Evolutionary conservation across 92 coral and sea anemone species (phyloP).

Genomic region (Epizoanthus ramosus): DNA sequence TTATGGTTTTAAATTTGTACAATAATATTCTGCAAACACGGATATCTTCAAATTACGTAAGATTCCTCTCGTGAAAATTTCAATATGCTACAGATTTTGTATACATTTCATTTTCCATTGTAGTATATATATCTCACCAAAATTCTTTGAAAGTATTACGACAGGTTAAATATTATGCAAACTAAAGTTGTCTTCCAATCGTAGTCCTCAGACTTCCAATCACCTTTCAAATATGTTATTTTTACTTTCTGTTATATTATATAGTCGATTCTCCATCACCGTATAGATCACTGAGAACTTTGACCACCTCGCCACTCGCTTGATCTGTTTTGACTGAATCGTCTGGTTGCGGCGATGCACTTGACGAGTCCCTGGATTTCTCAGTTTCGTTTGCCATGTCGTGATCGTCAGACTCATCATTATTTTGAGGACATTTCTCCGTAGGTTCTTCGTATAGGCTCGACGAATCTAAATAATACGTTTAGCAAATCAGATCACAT

Average conservation of each 20-base stretch:
- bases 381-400: background rate
- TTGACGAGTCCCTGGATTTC: background rate
- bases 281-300: background rate
- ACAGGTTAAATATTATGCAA: too few relatives aligned
- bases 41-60: too few relatives aligned
- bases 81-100: too few relatives aligned
- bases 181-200: too few relatives aligned
- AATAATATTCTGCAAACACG: too few relatives aligned
- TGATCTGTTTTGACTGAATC: background rate
- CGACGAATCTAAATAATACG: slow-evolving; percentile 7
- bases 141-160: too few relatives aligned
- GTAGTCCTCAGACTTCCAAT: background rate
- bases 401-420: background rate
- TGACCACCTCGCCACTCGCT: too few relatives aligned
- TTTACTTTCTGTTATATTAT: background rate
- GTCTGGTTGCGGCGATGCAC: background rate
- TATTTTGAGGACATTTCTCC: background rate
- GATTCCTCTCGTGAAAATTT: too few relatives aligned
- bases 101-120: too few relatives aligned
- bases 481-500: too few relatives aligned
- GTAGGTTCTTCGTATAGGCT: slow-evolving; percentile 28
- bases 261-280: background rate
- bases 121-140: too few relatives aligned
- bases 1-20: too few relatives aligned
- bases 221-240: background rate